Conservation (phyloP, 2,797 vertebrate genomes). For the Thaleichthys pacificus region DNA sequence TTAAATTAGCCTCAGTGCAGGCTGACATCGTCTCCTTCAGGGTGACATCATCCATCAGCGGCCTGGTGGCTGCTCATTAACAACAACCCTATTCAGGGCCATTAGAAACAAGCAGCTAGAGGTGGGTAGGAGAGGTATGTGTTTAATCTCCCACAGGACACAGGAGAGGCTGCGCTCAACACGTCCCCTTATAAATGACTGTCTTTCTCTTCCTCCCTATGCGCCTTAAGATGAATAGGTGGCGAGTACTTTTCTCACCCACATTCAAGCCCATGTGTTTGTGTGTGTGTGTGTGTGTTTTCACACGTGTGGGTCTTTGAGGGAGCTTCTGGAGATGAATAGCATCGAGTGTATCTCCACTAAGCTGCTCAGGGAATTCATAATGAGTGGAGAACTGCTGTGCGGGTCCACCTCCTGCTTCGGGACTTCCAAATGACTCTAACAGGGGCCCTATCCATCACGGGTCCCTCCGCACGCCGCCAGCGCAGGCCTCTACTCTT, state of each 20-base stretch:
- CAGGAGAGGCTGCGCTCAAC: not conserved
- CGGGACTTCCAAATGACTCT: not conserved
- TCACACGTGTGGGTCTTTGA: not conserved
- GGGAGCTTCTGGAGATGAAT: slow-evolving; percentile 6
- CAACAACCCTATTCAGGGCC: slow-evolving; percentile 35
- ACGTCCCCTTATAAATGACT: slow-evolving; percentile 34
- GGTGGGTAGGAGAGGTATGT: slow-evolving; percentile 24
- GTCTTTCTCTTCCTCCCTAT: slow-evolving; percentile 15
- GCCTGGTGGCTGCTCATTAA: slow-evolving; percentile 20
- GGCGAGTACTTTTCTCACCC: not conserved
- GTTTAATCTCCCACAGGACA: slow-evolving; percentile 30
- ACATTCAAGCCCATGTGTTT: not conserved
- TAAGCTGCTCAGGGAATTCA: slow-evolving; percentile 19
- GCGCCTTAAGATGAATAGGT: slow-evolving; percentile 37
- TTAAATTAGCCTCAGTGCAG: not conserved
- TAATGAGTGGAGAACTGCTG: slow-evolving; percentile 10
- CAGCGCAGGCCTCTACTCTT: not conserved
- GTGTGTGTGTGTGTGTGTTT: not conserved
- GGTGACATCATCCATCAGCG: not conserved
- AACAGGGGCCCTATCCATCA: not conserved
- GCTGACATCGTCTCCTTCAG: not conserved
- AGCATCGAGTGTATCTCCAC: slow-evolving; percentile 4
- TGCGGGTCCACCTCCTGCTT: not conserved
- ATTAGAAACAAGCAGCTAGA: slow-evolving; percentile 33
- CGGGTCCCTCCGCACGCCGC: not conserved